Evolutionary conservation across 2,888 invertebrate genomes (phyloP).

Genomic region (Scrobipalpa atriplicella): DNA sequence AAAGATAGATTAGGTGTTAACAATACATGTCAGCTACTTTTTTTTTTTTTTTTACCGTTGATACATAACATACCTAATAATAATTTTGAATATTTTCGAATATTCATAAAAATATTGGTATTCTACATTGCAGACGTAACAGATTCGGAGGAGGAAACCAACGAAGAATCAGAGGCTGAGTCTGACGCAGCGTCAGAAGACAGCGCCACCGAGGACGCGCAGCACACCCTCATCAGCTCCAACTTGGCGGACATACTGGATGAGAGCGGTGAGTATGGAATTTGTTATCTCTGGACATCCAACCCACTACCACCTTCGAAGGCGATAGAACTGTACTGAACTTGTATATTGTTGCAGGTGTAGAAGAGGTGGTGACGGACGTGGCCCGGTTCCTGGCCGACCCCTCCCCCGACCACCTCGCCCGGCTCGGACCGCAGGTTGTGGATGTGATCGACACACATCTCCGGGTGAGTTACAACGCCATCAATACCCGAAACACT

Average conservation of each 20-base stretch:
- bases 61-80: too few species aligned
- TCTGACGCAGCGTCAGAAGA: constrained; percentile 47
- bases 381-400: constrained; percentile 60
- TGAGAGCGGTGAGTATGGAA: constrained; percentile 46
- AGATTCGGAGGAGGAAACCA: constrained; percentile 8
- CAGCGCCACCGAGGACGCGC: constrained; percentile 59
- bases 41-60: too few species aligned
- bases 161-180: neutral
- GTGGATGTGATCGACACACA: constrained; percentile 65
- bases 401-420: constrained; percentile 58
- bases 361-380: constrained; percentile 59
- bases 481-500: too few species aligned
- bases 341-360: constrained; percentile 45
- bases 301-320: too few species aligned
- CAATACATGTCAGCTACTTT: too few species aligned
- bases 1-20: too few species aligned
- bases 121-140: constrained; percentile 4
- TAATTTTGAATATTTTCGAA: too few species aligned
- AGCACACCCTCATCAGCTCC: constrained; percentile 41
- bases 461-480: constrained; percentile 53
- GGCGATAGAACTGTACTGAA: too few species aligned
- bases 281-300: too few species aligned
- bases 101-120: neutral
- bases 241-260: constrained; percentile 41
- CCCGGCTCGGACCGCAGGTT: constrained; percentile 53